Conservation (phyloP, 2,888 invertebrate species). For the Conomelus anceps region DNA sequence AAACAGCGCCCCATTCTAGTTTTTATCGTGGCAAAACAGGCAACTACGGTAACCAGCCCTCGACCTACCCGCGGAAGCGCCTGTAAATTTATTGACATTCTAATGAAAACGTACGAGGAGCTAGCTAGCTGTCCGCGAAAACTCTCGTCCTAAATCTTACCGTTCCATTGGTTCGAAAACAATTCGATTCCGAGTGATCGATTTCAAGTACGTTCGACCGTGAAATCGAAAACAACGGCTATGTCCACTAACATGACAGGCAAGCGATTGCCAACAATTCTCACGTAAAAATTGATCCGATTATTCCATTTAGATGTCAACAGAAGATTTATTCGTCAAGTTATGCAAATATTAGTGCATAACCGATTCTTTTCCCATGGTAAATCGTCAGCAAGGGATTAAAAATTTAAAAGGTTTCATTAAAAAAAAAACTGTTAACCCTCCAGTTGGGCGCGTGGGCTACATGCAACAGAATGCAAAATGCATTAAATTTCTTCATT, state of each 20-base stretch:
- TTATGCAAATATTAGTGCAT: not conserved
- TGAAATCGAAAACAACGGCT: not conserved
- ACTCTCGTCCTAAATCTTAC: not conserved
- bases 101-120: not conserved
- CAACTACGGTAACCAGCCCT: not conserved
- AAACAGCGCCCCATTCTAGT: not conserved
- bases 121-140: not conserved
- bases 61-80: not conserved
- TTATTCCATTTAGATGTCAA: not conserved
- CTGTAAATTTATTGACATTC: not conserved
- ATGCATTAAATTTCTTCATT: too few species aligned
- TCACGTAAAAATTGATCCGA: not conserved
- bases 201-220: not conserved
- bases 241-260: not conserved
- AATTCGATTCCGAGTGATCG: not conserved
- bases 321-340: not conserved
- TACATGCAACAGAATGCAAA: too few species aligned
- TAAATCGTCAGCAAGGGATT: too few species aligned
- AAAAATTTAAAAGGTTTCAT: too few species aligned
- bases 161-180: not conserved
- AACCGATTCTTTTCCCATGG: too few species aligned
- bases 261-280: not conserved
- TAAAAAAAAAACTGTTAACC: too few species aligned
- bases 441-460: too few species aligned
- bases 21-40: not conserved